Percentiles rank a stretch among this genome's conserved stretches.
phyloP scores from a whole-genome alignment of 2,797 vertebrate species.

The Aldrovandia affinis region DNA sequence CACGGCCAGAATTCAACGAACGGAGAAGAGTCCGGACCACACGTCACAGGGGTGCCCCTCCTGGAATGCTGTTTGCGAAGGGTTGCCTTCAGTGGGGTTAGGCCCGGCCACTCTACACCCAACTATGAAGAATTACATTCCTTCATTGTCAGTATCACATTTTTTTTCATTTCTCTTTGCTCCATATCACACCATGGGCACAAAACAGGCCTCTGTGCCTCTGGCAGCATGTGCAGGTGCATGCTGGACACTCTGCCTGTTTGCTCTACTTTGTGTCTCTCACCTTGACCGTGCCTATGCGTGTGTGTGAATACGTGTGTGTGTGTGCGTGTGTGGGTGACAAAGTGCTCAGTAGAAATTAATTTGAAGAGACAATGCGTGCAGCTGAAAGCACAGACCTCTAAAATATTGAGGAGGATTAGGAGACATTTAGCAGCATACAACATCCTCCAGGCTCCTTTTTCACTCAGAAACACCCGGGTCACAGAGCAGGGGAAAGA shows the following conservation, averaged over 20 bases:
- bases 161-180: not conserved
- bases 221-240: conserved; percentile 7
- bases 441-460: no score
- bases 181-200: not conserved
- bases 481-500: no score
- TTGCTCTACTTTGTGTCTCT: not conserved
- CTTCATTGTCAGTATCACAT: conserved; percentile 3
- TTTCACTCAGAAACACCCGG: no score
- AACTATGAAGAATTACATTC: conserved; percentile 18
- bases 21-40: not conserved
- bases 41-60: no score
- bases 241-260: not conserved
- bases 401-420: no score
- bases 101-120: not conserved
- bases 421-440: no score
- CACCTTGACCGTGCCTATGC: not conserved
- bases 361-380: no score
- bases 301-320: not conserved
- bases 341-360: not conserved
- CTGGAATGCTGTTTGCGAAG: no score
- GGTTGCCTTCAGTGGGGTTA: not conserved
- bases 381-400: no score
- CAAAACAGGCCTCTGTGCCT: conserved; percentile 16
- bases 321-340: not conserved
- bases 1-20: not conserved